Evolutionary conservation across 2,888 invertebrate species (phyloP), one percentile per base, ranked within the genome.

Genomic region (Argyresthia goedartella): DNA sequence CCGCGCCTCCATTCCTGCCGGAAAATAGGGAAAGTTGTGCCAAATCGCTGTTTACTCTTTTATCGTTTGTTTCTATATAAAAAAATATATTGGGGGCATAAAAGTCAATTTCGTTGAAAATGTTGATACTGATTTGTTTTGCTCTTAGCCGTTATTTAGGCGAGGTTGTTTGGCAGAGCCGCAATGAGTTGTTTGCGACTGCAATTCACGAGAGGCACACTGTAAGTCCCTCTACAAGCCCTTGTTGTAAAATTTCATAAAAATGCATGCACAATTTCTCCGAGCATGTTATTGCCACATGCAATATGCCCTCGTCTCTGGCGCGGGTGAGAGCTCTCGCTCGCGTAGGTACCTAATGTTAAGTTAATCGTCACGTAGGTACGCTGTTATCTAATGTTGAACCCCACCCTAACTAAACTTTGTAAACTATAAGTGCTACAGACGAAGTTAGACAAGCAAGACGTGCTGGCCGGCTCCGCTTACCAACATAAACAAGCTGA

Each of bases 1-100:
- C 59, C 60, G 57, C 54, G 51, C 55, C 54, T 63, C 66, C 64
- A 60, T 44, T 52, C 36, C 39, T 41, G 34, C 15, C 45, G 52
- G 25, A 46, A 50, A 54, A 48, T 36, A 48, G 45, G 53, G 33
- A 44, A 51, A 51, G 36, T 49, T 51, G 55, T 73, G 70, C 71
- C 71, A 74, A 73, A 73, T 73, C 71, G 69, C 66, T 69, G 73
- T 71, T 68, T 75, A 71, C 72, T 76, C 46, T 53, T 52, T 50
- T 50, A 49, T 50, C 33, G 44, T 52, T 49, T 55, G 51, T 55
- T 54, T 53, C 15, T 14, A 44, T 44, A 14, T 44, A 35, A 15
- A 49, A 49, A 35, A 48, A 35, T 36, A 49, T 49, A n/a, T 49
- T 49, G 14, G n/a, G 35, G 14, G n/a, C 49, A 36, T 49, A 49